Conservation (phyloP, 2,113 vertebrate species). For the Pardalotus punctatus region DNA sequence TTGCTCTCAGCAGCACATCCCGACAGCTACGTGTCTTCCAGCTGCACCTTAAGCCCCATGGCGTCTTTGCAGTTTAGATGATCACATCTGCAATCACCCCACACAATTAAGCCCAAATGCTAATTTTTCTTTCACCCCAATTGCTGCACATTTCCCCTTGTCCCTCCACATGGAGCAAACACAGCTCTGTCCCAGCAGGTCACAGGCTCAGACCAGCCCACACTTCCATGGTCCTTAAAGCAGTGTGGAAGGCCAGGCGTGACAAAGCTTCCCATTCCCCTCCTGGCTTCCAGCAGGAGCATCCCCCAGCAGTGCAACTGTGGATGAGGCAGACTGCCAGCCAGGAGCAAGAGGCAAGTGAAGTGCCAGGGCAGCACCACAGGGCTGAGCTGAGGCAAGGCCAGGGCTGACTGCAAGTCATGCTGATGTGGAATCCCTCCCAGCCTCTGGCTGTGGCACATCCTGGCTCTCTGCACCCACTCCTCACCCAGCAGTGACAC, state of each 20-base stretch:
- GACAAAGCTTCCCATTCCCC: neutral
- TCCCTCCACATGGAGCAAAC: rapidly evolving
- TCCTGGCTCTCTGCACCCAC: neutral
- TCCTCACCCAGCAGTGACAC: neutral
- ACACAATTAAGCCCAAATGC: neutral
- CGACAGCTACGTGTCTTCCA: rapidly evolving
- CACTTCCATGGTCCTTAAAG: rapidly evolving
- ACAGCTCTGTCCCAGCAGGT: neutral
- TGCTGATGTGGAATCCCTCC: neutral
- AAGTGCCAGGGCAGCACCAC: neutral
- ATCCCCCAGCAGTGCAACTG: neutral
- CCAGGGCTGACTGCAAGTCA: slow-evolving; percentile 49
- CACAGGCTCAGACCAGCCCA: neutral
- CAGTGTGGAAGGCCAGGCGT: neutral
- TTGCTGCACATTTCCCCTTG: neutral
- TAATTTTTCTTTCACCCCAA: neutral
- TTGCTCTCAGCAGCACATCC: neutral
- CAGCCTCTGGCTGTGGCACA: neutral
- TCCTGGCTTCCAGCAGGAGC: neutral
- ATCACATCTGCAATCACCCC: neutral
- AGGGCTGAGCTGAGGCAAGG: neutral
- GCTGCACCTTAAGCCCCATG: rapidly evolving
- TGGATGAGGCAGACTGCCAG: neutral
- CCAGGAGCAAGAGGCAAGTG: neutral
- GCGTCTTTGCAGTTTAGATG: neutral